Conservation (phyloP, 1,140 invertebrate species). For the Cephus cinctus region DNA sequence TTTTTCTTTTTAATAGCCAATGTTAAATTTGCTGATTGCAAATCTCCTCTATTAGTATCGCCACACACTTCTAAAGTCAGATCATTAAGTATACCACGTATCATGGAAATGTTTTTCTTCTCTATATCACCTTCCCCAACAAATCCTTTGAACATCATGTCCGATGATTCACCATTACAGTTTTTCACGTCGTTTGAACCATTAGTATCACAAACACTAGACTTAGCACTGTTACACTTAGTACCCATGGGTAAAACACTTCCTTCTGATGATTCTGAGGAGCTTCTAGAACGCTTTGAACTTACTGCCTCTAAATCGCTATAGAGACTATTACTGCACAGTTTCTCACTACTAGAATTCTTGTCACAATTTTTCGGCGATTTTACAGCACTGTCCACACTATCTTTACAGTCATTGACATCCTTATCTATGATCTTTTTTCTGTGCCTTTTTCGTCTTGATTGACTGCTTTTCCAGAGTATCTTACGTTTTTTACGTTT, state of each 20-base stretch:
- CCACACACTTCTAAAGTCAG: conserved; percentile 16
- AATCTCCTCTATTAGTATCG: neutral
- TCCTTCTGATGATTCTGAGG: conserved; percentile 22
- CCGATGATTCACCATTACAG: neutral
- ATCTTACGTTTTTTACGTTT: no score
- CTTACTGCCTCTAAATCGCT: conserved; percentile 6
- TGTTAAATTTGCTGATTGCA: neutral
- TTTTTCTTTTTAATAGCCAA: neutral
- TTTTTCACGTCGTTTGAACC: conserved; percentile 12
- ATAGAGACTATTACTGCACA: conserved; percentile 17
- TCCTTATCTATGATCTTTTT: conserved; percentile 9
- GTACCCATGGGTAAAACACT: conserved; percentile 2
- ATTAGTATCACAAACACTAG: conserved; percentile 26
- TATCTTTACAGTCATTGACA: conserved; percentile 11
- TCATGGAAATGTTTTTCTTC: conserved; percentile 19
- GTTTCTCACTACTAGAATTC: conserved; percentile 23
- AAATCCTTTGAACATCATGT: conserved; percentile 29
- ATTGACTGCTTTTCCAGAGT: no score
- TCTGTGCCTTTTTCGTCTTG: neutral
- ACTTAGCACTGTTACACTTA: conserved; percentile 16
- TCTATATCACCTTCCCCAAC: conserved; percentile 1
- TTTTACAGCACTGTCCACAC: conserved; percentile 12
- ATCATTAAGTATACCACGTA: conserved; percentile 19
- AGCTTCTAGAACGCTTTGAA: conserved; percentile 16
- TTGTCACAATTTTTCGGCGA: conserved; percentile 25